Conservation (phyloP, 2,888 invertebrate species). For the Lathronympha strigana region DNA sequence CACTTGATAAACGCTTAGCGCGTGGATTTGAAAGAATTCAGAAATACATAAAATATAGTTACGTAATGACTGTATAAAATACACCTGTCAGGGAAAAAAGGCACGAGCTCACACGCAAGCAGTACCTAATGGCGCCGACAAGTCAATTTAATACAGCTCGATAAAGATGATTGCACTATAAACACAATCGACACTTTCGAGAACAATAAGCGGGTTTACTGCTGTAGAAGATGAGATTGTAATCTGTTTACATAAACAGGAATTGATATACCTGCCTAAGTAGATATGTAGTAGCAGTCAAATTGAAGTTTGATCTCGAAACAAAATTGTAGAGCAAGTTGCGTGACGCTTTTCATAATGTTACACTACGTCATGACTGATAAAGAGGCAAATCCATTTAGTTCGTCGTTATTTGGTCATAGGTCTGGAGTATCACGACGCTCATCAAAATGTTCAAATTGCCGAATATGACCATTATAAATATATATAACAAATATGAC, state of each 20-base stretch:
- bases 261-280: background rate
- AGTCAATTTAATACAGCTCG: constrained; percentile 2
- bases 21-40: constrained; percentile 15
- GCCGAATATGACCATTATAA: too few relatives aligned
- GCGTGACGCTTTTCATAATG: too few relatives aligned
- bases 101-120: constrained; percentile 20
- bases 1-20: background rate
- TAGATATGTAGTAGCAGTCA: background rate
- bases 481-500: too few relatives aligned
- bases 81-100: constrained; percentile 28
- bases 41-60: background rate
- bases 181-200: constrained; percentile 3
- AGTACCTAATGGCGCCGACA: constrained; percentile 7
- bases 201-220: constrained; percentile 4
- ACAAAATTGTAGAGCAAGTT: too few relatives aligned
- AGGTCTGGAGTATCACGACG: too few relatives aligned
- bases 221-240: constrained; percentile 1
- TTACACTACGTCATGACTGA: too few relatives aligned
- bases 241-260: background rate
- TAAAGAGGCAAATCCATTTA: too few relatives aligned
- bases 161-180: constrained; percentile 24
- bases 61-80: constrained; percentile 15
- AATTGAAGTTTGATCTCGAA: background rate
- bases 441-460: too few relatives aligned
- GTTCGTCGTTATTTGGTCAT: too few relatives aligned